phyloP scores from a whole-genome alignment of 1,140 invertebrate species.

The Diploscapter pachys region DNA sequence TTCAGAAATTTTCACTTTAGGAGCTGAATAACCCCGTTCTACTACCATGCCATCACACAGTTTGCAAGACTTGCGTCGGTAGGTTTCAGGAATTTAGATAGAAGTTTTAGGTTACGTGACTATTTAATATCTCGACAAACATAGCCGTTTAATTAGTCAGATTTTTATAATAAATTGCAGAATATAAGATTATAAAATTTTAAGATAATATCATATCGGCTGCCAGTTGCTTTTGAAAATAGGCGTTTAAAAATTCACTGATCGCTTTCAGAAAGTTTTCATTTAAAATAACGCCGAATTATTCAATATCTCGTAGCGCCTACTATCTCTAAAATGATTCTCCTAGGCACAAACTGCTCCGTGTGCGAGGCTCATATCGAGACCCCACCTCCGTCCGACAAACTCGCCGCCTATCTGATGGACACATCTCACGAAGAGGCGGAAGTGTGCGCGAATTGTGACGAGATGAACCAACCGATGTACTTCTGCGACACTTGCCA shows the following conservation, averaged over 20 bases:
- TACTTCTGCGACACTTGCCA: conserved; percentile 58
- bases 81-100: not conserved
- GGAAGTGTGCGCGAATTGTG: conserved; percentile 57
- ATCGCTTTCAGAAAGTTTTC: not conserved
- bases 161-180: no score
- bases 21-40: conserved; percentile 35
- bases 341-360: not conserved
- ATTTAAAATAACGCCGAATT: not conserved
- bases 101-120: not conserved
- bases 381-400: conserved; percentile 34
- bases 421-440: conserved; percentile 50
- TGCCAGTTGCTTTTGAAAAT: not conserved
- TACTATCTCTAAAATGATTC: not conserved
- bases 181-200: no score
- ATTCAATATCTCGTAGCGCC: not conserved
- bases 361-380: not conserved
- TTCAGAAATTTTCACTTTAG: conserved; percentile 4
- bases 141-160: not conserved
- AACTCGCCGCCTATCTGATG: conserved; percentile 45
- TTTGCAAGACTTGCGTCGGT: conserved; percentile 35
- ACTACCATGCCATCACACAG: conserved; percentile 43
- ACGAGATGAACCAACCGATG: conserved; percentile 53
- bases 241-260: not conserved
- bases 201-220: no score
- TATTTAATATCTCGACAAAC: not conserved